Evolutionary conservation across 2,888 invertebrate species (phyloP), one percentile per base, ranked within the genome.

Genomic region (Halictus quadricinctus): DNA sequence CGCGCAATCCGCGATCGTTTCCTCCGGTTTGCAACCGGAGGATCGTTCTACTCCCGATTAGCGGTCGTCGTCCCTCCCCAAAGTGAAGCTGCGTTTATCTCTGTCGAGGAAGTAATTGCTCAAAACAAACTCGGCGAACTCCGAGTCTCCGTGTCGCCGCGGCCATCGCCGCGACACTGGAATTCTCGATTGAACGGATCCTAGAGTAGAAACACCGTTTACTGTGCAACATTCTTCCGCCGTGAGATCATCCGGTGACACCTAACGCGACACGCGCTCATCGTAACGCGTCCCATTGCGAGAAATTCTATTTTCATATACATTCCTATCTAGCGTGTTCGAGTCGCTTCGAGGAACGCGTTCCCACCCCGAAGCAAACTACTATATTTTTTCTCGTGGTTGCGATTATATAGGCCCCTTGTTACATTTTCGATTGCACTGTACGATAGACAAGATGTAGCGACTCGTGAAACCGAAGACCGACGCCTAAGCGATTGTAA

Each of bases 41-140:
- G 76, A 73, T 48, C 43, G 69, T 76, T 82, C 36, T 25, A 13
- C 64, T 72, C 43, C 48, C 43, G 29, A 25, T 64, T 64, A 70
- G 81, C 64, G 80, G 79, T 83, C 76, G 43, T 79, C 48, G 25
- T 69, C 64, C 64, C 41, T 8, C 48, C 69, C 54, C 73, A 41
- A 76, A 79, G 79, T 48, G 79, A 58, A 69, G 13, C 58, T 50
- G 64, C 79, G 78, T 69, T 83, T 72, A 72, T 72, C 79, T 69
- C 64, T 29, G 25, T 29, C 64, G 48, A 54, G 78, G 78, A 78
- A 66, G 41, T 41, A 70, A 77, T 84, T 86, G 87, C 87, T 87
- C 87, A 87, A 87, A 83, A 72, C 29, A 79, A 79, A 60, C 72
- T 58, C 46, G 36, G 18, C 21, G 21, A 36, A 69, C 64, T n/a